Base-by-base conservation (phyloP, 2,113 vertebrate species). In the Alexandromys fortis region DNA sequence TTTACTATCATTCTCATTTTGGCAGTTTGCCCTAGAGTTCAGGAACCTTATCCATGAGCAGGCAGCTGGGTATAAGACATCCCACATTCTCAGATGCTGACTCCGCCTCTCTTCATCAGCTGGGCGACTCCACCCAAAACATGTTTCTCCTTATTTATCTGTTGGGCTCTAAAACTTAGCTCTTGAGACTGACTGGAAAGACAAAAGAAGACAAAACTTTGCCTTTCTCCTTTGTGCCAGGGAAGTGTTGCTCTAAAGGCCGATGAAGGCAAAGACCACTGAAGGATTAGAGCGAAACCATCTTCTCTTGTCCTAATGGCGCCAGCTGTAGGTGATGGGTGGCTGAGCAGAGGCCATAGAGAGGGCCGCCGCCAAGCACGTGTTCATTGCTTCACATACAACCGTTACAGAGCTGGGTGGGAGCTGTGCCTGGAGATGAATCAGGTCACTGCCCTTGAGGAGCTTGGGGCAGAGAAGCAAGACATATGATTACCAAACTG, bases 371-470 rank as follows among this genome's bases (percentile, higher is more conserved):
- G 24, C 42, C 61, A 73, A 92, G 76, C 33, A 61, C 38, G 45
- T 61, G n/a, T 90, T 92, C 47, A 79, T 83, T 79, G 82, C 70
- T 91, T 90, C 93, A 90, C 33, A 38, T 30, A 52, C 24, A 90
- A 63, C 93, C 86, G 78, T 55, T 77, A 65, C 68, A 61, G 21
- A 97, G 35, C 81, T 73, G 91, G 89, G 81, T 73, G 91, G 89
- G 81, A 86, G 90, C 72, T 63, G 26, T 82, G 61, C 38, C 78
- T 45, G 77, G 21, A 92, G 63, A 68, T 70, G 93, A 94, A 94
- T 93, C 73, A 82, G 76, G 90, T 91, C 86, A 95, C 67, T 65
- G 26, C 52, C 73, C 61, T 95, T 77, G 24, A 49, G n/a, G n/a
- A 95, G 63, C 77, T 94, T 78, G 35, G 35, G 35, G 75, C 63